phyloP scores from a whole-genome alignment of 2,888 invertebrate genomes.

The Drosophila tanythrix region DNA sequence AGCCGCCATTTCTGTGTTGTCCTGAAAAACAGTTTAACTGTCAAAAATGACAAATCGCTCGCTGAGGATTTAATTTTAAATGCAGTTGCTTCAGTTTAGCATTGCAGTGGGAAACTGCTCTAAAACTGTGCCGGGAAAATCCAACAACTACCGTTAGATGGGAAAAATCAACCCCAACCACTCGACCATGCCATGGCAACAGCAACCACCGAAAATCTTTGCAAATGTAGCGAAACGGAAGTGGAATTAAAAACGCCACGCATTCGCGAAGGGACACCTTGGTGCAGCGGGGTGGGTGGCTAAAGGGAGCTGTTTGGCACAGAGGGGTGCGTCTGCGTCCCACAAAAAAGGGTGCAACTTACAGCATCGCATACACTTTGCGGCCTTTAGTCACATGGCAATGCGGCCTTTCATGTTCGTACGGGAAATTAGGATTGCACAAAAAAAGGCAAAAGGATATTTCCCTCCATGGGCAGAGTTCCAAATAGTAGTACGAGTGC shows the following conservation, averaged over 20 bases:
- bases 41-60: conserved; percentile 80
- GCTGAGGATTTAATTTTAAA: conserved; percentile 78
- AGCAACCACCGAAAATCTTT: conserved; percentile 64
- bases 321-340: conserved; percentile 38
- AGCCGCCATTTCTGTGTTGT: conserved; percentile 64
- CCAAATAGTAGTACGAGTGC: conserved; percentile 1
- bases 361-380: conserved; percentile 17
- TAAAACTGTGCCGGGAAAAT: conserved; percentile 52
- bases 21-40: conserved; percentile 67
- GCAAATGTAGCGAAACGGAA: conserved; percentile 52
- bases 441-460: conserved; percentile 61
- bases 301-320: conserved; percentile 4
- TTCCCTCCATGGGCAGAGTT: conserved; percentile 44
- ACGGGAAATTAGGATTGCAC: conserved; percentile 66
- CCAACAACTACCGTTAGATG: conserved; percentile 34
- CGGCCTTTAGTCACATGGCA: conserved; percentile 29
- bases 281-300: conserved; percentile 10
- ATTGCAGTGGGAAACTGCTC: conserved; percentile 66
- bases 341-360: conserved; percentile 39
- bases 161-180: conserved; percentile 38
- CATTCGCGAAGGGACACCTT: conserved; percentile 56
- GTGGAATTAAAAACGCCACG: conserved; percentile 62
- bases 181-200: conserved; percentile 39
- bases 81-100: conserved; percentile 61
- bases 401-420: conserved; percentile 68